Evolutionary conservation across 2,888 invertebrate genomes (phyloP).

Genomic region (Carterocephalus palaemon): DNA sequence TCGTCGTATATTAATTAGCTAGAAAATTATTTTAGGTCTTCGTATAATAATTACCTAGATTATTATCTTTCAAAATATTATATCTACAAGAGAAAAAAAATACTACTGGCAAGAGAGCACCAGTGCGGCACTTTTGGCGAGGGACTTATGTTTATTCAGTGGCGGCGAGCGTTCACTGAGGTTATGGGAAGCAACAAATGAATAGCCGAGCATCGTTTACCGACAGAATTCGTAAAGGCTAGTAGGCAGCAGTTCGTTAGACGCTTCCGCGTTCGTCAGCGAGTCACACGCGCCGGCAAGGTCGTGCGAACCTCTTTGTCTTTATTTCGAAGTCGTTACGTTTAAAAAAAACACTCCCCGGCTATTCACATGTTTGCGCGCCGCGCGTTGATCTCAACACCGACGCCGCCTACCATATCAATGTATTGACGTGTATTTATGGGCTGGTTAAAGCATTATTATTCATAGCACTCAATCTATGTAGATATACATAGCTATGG

Average conservation of each 20-base stretch:
- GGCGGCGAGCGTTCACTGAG: constrained; percentile 5
- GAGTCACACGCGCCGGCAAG: constrained; percentile 53
- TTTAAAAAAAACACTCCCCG: constrained; percentile 31
- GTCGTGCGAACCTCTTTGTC: constrained; percentile 74
- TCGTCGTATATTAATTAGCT: too few relatives aligned
- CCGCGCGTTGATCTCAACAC: constrained; percentile 11
- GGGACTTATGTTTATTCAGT: too few relatives aligned
- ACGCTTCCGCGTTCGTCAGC: constrained; percentile 41
- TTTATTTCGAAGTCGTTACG: constrained; percentile 49
- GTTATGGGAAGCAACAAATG: constrained; percentile 9
- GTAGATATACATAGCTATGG: too few relatives aligned
- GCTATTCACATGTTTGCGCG: constrained; percentile 36
- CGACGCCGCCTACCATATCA: constrained; percentile 16
- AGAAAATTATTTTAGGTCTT: too few relatives aligned
- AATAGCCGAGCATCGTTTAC: constrained; percentile 18
- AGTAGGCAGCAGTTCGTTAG: constrained; percentile 67
- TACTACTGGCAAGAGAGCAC: too few relatives aligned
- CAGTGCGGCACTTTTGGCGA: too few relatives aligned
- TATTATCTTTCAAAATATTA: too few relatives aligned
- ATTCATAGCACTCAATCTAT: too few relatives aligned
- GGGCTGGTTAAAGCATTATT: background rate
- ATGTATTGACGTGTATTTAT: constrained; percentile 12
- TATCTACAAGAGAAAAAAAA: too few relatives aligned
- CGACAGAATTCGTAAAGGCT: constrained; percentile 58
- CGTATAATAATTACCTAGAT: too few relatives aligned